phyloP scores from a whole-genome alignment of 2,113 vertebrate species.

The Colistium nudipinnis region DNA sequence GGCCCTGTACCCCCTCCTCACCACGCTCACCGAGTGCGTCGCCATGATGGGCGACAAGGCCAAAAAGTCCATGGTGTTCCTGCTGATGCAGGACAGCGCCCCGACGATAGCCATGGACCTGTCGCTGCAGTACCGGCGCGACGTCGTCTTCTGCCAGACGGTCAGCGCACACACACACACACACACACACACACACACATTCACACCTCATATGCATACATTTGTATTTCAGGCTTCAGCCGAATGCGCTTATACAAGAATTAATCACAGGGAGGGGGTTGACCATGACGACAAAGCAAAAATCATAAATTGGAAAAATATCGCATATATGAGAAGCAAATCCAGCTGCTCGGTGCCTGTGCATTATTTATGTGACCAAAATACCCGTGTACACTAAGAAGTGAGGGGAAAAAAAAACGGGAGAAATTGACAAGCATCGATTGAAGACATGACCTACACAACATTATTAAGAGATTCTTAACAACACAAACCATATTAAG shows the following conservation, averaged over 20 bases:
- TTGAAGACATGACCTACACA: too few relatives aligned
- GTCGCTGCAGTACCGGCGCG: conserved; percentile 94
- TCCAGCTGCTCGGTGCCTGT: neutral
- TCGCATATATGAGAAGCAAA: neutral
- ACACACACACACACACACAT: conserved; percentile 7
- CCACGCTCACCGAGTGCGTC: conserved; percentile 95
- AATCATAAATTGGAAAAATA: conserved; percentile 17
- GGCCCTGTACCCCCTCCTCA: conserved; percentile 95
- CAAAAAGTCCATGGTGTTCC: conserved; percentile 97
- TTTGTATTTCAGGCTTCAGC: neutral
- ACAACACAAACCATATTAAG: too few relatives aligned
- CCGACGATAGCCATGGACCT: conserved; percentile 92
- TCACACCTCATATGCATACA: neutral
- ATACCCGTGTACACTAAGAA: neutral
- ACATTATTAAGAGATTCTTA: too few relatives aligned
- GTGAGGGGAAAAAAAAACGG: neutral
- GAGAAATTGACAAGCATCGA: too few relatives aligned
- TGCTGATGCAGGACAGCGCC: conserved; percentile 97
- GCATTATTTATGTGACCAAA: neutral
- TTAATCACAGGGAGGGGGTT: conserved; percentile 1
- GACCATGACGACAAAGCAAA: neutral
- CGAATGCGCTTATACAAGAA: neutral
- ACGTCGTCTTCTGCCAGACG: conserved; percentile 98
- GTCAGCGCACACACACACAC: conserved; percentile 78
- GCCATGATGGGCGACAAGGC: conserved; percentile 99